Evolutionary conservation across 2,888 invertebrate genomes (phyloP), one percentile per base, ranked within the genome.

Genomic region (Notocelia uddmanniana): DNA sequence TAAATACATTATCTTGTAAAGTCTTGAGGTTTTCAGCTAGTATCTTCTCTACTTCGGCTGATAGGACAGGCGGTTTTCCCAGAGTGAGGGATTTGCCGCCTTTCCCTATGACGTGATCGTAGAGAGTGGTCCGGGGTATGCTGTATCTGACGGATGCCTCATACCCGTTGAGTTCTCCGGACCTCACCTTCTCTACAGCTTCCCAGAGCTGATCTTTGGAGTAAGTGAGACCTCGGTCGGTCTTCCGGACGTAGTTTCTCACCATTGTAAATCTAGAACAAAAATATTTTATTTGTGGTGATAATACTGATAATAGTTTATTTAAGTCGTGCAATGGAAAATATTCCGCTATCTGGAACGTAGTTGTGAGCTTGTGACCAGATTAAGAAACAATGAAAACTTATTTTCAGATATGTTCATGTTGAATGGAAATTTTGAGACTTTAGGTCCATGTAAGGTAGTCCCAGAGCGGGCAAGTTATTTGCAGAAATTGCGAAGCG

Each of bases 221-320:
- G 45, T 57, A 67, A 1, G 23, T 67, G 34, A 63, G 13, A 8
- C 66, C 55, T 26, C 57, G 37, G 45, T 67, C 57, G 0, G 55
- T 55, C 18, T 67, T 67, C 0, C 66, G 41, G 23, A 67, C 26
- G 66, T 67, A 67, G 26, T 45, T 55, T 3, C 66, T 23, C 23
- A 55, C 55, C 66, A 67, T 67, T 26, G n/a, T 45, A 13, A 5
- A 41, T 26, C 66, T 67, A 19, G 18, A 67, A 15, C 13, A 23
- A 37, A 59, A 21, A 3, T 9, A 21, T 19, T 50, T n/a, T 1
- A n/a, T 41, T 41, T 41, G 5, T 41, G 41, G 41, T 41, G 3
- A 37, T 37, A 3, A 3, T 41, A 1, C 13, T 15, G 15, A 15
- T 15, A 6, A 0, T 5, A 31, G 31, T n/a, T n/a, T n/a, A n/a